Conservation (phyloP, 2,797 vertebrate species). For the Tympanoctomys barrerae region DNA sequence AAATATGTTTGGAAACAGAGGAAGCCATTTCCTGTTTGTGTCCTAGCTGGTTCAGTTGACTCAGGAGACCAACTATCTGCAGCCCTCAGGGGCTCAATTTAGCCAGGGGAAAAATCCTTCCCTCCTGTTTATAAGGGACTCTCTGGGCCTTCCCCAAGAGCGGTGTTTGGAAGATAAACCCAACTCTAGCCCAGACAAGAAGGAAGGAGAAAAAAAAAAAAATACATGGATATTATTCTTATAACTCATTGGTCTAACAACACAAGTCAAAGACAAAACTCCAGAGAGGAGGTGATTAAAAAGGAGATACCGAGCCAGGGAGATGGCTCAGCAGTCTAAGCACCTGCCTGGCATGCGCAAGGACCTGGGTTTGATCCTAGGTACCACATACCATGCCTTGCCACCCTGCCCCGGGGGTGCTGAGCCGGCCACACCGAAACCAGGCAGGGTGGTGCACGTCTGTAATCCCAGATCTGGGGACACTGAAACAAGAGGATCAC, state of each 20-base stretch:
- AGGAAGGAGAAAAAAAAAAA: background rate
- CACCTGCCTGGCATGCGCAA: too few relatives aligned
- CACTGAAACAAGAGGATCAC: too few relatives aligned
- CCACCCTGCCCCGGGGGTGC: too few relatives aligned
- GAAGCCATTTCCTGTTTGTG: slow-evolving; percentile 49
- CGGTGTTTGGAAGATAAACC: background rate
- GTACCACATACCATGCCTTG: too few relatives aligned
- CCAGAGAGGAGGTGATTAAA: background rate
- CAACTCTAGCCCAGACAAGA: background rate
- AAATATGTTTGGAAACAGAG: slow-evolving; percentile 35
- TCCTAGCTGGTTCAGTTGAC: background rate
- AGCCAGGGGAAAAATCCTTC: slow-evolving; percentile 7
- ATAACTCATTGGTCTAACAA: background rate
- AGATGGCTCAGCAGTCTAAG: too few relatives aligned
- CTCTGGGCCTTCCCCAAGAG: background rate
- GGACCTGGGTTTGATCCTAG: too few relatives aligned
- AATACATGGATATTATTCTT: background rate
- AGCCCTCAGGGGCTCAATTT: background rate
- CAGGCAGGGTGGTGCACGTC: too few relatives aligned
- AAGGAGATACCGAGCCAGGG: background rate
- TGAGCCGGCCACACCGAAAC: too few relatives aligned
- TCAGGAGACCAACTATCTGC: background rate
- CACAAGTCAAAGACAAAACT: background rate
- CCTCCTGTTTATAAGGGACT: background rate
- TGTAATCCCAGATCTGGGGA: too few relatives aligned